phyloP scores from a whole-genome alignment of 2,888 invertebrate species.

The Drosophila macrospina region DNA sequence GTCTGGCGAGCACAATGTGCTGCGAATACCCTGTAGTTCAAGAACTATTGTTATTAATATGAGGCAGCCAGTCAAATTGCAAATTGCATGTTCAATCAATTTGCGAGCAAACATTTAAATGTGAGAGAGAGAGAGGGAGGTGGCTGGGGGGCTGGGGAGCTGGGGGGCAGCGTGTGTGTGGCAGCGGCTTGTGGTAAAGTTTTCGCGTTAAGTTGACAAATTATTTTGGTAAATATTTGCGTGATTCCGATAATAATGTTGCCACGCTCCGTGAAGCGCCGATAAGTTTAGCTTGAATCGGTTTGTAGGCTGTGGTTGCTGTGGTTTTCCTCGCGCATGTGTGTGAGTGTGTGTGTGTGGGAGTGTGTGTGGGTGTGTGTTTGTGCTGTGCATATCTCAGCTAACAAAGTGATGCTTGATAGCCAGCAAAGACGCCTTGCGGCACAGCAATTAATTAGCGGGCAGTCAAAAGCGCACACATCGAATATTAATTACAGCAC shows the following conservation, averaged over 20 bases:
- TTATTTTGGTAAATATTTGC: conserved; percentile 80
- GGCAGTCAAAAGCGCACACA: conserved; percentile 52
- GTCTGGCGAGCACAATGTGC: no score
- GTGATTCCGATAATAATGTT: conserved; percentile 73
- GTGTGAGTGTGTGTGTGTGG: conserved; percentile 3
- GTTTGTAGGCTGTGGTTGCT: conserved; percentile 56
- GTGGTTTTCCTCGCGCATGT: conserved; percentile 61
- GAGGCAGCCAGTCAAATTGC: not conserved
- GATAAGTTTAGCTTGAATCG: conserved; percentile 40
- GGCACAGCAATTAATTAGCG: conserved; percentile 70
- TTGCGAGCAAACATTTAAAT: conserved; percentile 41
- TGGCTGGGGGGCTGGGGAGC: not conserved
- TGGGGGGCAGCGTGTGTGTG: conserved; percentile 20
- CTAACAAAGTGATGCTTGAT: conserved; percentile 31
- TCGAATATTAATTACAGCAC: conserved; percentile 75
- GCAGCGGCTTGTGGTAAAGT: conserved; percentile 51
- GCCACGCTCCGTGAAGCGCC: conserved; percentile 28
- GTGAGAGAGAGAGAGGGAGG: not conserved
- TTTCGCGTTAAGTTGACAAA: conserved; percentile 78
- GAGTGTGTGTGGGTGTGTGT: not conserved
- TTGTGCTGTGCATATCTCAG: conserved; percentile 15
- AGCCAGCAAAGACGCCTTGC: conserved; percentile 38
- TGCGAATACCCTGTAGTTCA: conserved; percentile 3
- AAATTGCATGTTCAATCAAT: conserved; percentile 59
- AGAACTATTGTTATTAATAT: conserved; percentile 22